phyloP scores from a whole-genome alignment of 2,797 vertebrate genomes.

The Ciconia nigra region DNA sequence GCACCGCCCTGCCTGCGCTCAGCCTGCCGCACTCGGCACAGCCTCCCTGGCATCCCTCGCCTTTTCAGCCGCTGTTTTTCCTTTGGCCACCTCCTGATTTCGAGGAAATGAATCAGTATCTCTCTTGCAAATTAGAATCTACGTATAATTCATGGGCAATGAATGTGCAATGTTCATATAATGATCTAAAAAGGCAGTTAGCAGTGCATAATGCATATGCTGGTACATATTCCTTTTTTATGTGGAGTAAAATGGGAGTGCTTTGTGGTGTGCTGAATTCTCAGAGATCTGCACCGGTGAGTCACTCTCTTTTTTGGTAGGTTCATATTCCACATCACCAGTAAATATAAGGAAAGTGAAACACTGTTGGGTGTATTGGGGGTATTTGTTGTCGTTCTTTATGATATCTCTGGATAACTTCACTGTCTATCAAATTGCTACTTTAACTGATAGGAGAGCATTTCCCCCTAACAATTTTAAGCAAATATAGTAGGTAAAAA shows the following conservation, averaged over 20 bases:
- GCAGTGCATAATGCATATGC: background rate
- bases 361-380: background rate
- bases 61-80: background rate
- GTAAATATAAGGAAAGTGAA: background rate
- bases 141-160: background rate
- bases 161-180: background rate
- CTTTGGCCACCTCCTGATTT: background rate
- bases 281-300: background rate
- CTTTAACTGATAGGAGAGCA: constrained; percentile 27
- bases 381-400: background rate
- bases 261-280: background rate
- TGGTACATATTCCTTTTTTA: background rate
- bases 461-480: background rate
- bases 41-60: background rate
- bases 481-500: background rate
- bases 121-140: background rate
- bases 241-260: background rate
- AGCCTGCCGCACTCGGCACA: background rate
- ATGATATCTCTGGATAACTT: background rate
- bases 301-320: background rate
- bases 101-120: background rate
- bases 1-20: accelerated
- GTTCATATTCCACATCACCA: background rate
- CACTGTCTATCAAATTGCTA: constrained; percentile 14
- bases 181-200: constrained; percentile 15